These are phyloP conservation scores for Tyrophagus putrescentiae DNA, from an alignment of 1,140 invertebrate genomes.

Conservation along the genomic window DNA sequence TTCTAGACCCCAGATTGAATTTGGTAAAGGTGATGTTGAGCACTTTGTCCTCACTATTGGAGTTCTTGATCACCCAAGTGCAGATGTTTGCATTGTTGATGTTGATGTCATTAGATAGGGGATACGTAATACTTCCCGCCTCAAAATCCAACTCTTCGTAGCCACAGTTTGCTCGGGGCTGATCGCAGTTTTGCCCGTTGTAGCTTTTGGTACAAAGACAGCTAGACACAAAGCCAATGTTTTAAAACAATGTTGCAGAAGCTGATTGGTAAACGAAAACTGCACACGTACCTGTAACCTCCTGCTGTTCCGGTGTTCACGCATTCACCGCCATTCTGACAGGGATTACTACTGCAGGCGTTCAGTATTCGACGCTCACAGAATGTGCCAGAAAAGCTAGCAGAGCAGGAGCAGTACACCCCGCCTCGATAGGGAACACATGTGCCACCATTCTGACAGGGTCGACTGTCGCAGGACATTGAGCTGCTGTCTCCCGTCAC, in stretches of 20 bases:
- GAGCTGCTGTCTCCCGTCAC: no score
- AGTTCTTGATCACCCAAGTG: conserved; percentile 64
- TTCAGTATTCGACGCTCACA: conserved; percentile 44
- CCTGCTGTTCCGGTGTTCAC: no score
- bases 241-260: no score
- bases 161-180: conserved; percentile 32
- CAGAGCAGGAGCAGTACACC: background rate
- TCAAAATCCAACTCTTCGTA: conserved; percentile 11
- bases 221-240: conserved; percentile 21
- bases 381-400: conserved; percentile 35
- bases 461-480: background rate
- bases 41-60: conserved; percentile 41
- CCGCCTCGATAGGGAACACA: background rate
- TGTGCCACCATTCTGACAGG: background rate
- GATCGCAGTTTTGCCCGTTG: conserved; percentile 42
- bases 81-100: conserved; percentile 41
- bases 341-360: conserved; percentile 39
- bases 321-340: conserved; percentile 32
- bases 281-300: background rate
- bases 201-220: conserved; percentile 34
- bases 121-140: conserved; percentile 24
- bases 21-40: conserved; percentile 58
- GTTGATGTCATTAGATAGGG: background rate
- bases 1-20: conserved; percentile 50
- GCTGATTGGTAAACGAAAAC: no score